A percentile compares a stretch with the other conserved stretches of the same genome.
Evolutionary conservation across 23 tunicate species (phyloP).

Genomic region (Styela plicata): DNA sequence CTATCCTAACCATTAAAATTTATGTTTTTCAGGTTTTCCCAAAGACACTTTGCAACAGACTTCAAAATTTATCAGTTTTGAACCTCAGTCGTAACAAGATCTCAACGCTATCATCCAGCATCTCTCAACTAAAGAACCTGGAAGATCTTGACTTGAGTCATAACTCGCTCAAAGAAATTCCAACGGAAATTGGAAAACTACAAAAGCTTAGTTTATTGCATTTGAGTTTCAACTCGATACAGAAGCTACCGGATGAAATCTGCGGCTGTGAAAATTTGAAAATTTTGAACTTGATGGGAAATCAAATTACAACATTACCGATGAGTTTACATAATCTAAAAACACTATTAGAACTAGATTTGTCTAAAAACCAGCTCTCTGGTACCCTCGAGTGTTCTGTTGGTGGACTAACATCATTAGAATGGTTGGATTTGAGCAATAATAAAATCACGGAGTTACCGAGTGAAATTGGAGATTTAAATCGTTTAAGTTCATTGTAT

Average conservation of each 20-base stretch:
- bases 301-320: background rate
- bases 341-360: background rate
- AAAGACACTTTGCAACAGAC: background rate
- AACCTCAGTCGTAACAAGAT: background rate
- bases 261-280: background rate
- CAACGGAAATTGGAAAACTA: conserved; percentile 8
- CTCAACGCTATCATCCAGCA: background rate
- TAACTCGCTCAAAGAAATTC: conserved; percentile 1
- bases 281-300: background rate
- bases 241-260: background rate
- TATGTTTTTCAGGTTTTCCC: conserved; percentile 15
- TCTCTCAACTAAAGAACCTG: background rate
- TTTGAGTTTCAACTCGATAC: background rate
- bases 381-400: background rate
- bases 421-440: conserved; percentile 9
- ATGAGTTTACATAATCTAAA: background rate
- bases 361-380: background rate
- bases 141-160: conserved; percentile 3
- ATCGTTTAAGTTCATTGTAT: background rate
- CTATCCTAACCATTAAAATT: too few species aligned
- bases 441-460: background rate
- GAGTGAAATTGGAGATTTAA: background rate
- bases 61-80: background rate
- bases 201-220: background rate
- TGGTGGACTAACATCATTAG: background rate